phyloP scores from a whole-genome alignment of 2,888 invertebrate genomes.

The Campoletis raptor region DNA sequence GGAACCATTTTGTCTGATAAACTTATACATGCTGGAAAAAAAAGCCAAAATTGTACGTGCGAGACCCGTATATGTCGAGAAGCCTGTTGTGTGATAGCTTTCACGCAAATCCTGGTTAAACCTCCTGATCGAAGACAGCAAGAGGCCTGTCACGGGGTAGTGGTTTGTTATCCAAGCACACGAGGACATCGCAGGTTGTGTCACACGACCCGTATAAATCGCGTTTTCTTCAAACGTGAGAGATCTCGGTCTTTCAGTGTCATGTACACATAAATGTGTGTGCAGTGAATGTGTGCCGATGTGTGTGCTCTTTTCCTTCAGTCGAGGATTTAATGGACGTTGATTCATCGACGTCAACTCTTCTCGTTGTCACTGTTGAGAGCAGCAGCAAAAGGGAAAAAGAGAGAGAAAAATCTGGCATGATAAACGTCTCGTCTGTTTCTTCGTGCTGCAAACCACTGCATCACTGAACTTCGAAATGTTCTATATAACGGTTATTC shows the following conservation, averaged over 20 bases:
- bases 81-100: constrained; percentile 59
- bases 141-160: constrained; percentile 56
- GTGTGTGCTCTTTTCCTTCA: constrained; percentile 48
- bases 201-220: constrained; percentile 72
- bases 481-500: constrained; percentile 38
- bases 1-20: constrained; percentile 28
- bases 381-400: constrained; percentile 14
- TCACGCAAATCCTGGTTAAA: constrained; percentile 64
- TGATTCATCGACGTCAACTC: constrained; percentile 80
- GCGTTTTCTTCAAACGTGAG: constrained; percentile 40
- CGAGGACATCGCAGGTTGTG: constrained; percentile 54
- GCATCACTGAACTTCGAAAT: constrained; percentile 38
- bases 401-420: constrained; percentile 62
- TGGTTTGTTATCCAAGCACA: constrained; percentile 55
- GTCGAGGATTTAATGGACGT: constrained; percentile 79
- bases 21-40: constrained; percentile 31
- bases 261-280: not conserved
- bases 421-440: constrained; percentile 80
- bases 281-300: too few relatives aligned
- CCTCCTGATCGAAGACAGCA: constrained; percentile 39
- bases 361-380: constrained; percentile 40
- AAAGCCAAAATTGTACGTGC: constrained; percentile 38
- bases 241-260: constrained; percentile 40
- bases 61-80: constrained; percentile 51
- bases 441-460: constrained; percentile 62